Percentiles rank a stretch among this genome's conserved stretches.
Evolutionary conservation across 2,888 invertebrate genomes (phyloP).

Genomic region (Scelioninae gen. 2): DNA sequence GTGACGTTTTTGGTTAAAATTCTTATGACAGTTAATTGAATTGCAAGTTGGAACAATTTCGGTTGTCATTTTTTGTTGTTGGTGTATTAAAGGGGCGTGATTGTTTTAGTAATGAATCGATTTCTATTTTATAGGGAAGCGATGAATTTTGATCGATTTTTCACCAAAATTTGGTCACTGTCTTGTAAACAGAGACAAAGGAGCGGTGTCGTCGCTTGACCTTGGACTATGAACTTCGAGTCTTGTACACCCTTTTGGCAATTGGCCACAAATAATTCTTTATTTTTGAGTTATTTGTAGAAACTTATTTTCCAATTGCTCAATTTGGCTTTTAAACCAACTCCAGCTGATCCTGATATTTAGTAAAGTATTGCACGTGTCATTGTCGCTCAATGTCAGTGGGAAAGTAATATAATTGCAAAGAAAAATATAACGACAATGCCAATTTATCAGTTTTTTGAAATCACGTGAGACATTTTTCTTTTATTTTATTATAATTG

Average conservation of each 20-base stretch:
- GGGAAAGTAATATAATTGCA: too few relatives aligned
- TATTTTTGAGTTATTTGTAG: conserved; percentile 6
- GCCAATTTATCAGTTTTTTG: too few relatives aligned
- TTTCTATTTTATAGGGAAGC: too few relatives aligned
- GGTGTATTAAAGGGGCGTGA: too few relatives aligned
- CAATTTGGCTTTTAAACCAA: background rate
- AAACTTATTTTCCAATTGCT: background rate
- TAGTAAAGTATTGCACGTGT: background rate
- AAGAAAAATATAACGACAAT: background rate
- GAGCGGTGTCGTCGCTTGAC: conserved; percentile 26
- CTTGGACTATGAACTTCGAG: conserved; percentile 47
- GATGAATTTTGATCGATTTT: background rate
- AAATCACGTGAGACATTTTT: background rate
- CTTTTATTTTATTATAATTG: background rate
- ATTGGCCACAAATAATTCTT: conserved; percentile 15
- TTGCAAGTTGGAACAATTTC: too few relatives aligned
- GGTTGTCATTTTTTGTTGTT: too few relatives aligned
- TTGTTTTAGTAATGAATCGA: too few relatives aligned
- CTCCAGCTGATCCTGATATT: background rate
- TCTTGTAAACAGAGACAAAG: background rate
- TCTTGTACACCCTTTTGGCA: conserved; percentile 24
- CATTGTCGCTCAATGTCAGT: background rate
- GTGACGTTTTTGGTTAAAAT: too few relatives aligned
- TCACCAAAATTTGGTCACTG: background rate
- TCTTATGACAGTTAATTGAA: too few relatives aligned